Percentiles rank a stretch among this genome's conserved stretches.
phyloP scores from a whole-genome alignment of 2,888 invertebrate species.

The Andrena marginata region DNA sequence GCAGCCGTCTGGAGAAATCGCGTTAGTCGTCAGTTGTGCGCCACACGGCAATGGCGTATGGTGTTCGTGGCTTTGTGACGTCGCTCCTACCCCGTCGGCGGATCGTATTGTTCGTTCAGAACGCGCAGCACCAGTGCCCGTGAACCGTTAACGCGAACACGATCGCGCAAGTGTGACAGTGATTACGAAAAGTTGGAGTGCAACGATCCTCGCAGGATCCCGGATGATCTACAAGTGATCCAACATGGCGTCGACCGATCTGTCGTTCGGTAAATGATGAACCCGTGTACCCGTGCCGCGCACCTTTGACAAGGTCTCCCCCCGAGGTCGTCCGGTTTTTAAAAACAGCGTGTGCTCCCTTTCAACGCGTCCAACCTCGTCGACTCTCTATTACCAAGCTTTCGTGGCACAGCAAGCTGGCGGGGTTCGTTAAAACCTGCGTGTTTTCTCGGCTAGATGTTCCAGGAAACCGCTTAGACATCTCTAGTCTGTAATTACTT shows the following conservation, averaged over 20 bases:
- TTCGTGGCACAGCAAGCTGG: neutral
- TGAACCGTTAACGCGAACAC: neutral
- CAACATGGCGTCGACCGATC: constrained; percentile 85
- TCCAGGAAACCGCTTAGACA: too few species aligned
- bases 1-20: constrained; percentile 47
- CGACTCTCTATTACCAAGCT: constrained; percentile 2
- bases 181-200: constrained; percentile 25
- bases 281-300: constrained; percentile 40
- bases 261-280: constrained; percentile 84
- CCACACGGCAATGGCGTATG: constrained; percentile 77
- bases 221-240: constrained; percentile 81
- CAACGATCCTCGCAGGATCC: constrained; percentile 61
- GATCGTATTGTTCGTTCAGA: constrained; percentile 16
- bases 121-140: constrained; percentile 36
- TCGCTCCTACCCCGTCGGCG: constrained; percentile 22
- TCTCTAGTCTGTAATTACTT: neutral
- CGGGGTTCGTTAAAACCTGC: neutral
- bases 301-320: constrained; percentile 61
- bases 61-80: constrained; percentile 42
- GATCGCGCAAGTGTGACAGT: constrained; percentile 13
- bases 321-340: constrained; percentile 67
- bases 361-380: constrained; percentile 1
- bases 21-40: constrained; percentile 73
- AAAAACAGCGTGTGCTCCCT: constrained; percentile 35
- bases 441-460: neutral